phyloP scores from a whole-genome alignment of 92 coral and sea anemone genomes.

The Actinernus sp. region DNA sequence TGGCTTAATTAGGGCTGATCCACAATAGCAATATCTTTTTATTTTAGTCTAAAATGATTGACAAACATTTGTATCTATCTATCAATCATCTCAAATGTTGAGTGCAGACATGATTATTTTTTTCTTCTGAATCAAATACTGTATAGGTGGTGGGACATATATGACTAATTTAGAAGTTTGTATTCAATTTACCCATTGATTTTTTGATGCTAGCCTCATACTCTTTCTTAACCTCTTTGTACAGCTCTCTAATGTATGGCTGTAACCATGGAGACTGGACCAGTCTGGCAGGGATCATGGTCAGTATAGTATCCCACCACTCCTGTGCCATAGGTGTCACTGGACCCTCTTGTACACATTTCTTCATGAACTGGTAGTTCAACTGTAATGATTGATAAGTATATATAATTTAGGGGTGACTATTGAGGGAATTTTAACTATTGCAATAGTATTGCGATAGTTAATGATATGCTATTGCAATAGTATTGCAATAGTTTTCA shows the following conservation, averaged over 20 bases:
- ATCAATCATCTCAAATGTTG: too few species aligned
- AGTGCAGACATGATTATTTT: too few species aligned
- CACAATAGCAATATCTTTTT: too few species aligned
- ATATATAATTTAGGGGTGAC: not conserved
- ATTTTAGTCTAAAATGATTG: too few species aligned
- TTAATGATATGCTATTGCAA: too few species aligned
- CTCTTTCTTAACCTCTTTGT: slow-evolving; percentile 84
- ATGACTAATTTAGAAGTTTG: too few species aligned
- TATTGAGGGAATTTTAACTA: not conserved
- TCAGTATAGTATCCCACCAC: slow-evolving; percentile 93
- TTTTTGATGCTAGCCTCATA: slow-evolving; percentile 99
- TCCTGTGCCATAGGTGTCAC: slow-evolving; percentile 99
- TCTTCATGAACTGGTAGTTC: slow-evolving; percentile 97
- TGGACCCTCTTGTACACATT: slow-evolving; percentile 98
- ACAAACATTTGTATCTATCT: too few species aligned
- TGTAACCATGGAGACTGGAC: slow-evolving; percentile 92
- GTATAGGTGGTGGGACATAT: too few species aligned
- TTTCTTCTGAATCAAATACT: not conserved
- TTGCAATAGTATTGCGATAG: too few species aligned
- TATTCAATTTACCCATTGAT: slow-evolving; percentile 95
- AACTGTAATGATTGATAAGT: slow-evolving; percentile 48
- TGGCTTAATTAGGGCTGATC: too few species aligned
- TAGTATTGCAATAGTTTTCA: too few species aligned
- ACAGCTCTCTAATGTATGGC: slow-evolving; percentile 82
- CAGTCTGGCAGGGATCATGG: slow-evolving; percentile 92